Evolutionary conservation across 2,797 vertebrate species (phyloP).

Genomic region (Hozukius guyotensis): DNA sequence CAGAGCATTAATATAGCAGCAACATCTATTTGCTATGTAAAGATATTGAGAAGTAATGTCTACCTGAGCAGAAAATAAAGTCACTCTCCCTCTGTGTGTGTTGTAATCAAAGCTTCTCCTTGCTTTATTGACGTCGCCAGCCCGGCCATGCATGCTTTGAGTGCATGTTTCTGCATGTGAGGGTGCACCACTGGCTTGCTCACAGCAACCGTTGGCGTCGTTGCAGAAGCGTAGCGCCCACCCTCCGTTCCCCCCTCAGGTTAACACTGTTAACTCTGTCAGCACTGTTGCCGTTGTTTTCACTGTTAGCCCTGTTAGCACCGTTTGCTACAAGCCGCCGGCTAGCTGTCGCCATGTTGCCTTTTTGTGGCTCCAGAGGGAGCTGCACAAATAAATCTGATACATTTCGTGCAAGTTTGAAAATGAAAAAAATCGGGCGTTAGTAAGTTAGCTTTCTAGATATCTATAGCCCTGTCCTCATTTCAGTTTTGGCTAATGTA

Average conservation of each 20-base stretch:
- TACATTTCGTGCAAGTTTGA: not conserved
- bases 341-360: not conserved
- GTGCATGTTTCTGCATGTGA: too few relatives aligned
- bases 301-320: too few relatives aligned
- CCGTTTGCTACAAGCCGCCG: not conserved
- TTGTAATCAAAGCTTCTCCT: too few relatives aligned
- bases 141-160: too few relatives aligned
- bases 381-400: not conserved
- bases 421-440: not conserved
- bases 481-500: not conserved
- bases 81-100: too few relatives aligned
- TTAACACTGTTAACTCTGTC: too few relatives aligned
- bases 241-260: too few relatives aligned
- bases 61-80: too few relatives aligned
- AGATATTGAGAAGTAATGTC: too few relatives aligned
- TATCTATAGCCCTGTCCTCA: rapidly evolving
- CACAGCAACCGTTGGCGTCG: rapidly evolving
- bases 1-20: not conserved
- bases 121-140: rapidly evolving
- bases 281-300: too few relatives aligned
- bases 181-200: too few relatives aligned
- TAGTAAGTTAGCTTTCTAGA: not conserved
- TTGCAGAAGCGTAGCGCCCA: rapidly evolving
- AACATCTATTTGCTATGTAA: not conserved
- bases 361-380: too few relatives aligned